phyloP scores from a whole-genome alignment of 2,113 vertebrate species.

The Siphamia tubifer region DNA sequence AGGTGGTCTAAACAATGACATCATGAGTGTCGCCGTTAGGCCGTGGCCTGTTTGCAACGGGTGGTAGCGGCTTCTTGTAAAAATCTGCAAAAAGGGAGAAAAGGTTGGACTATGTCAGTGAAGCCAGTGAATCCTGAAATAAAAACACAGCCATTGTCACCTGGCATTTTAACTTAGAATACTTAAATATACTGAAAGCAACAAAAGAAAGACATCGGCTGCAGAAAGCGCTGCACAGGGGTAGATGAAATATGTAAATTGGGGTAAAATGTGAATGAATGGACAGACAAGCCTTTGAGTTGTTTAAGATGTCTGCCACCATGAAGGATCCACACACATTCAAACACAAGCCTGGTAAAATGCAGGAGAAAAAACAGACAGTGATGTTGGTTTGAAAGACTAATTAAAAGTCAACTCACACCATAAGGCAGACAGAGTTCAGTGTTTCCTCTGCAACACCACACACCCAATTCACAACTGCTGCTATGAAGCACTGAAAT shows the following conservation, averaged over 20 bases:
- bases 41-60: conserved; percentile 74
- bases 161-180: neutral
- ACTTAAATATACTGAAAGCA: neutral
- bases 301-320: conserved; percentile 28
- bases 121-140: neutral
- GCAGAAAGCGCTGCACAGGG: neutral
- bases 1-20: conserved; percentile 69
- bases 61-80: conserved; percentile 83
- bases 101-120: conserved; percentile 31
- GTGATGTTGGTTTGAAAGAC: neutral
- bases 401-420: conserved; percentile 33
- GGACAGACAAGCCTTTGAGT: conserved; percentile 20
- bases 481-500: neutral
- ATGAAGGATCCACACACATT: conserved; percentile 32
- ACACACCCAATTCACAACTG: neutral
- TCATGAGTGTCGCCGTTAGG: conserved; percentile 80
- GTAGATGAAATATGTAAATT: neutral
- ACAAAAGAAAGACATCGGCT: neutral
- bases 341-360: conserved; percentile 36
- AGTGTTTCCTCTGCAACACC: conserved; percentile 41
- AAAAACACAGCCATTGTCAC: neutral
- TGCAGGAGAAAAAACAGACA: neutral
- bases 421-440: conserved; percentile 15
- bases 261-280: neutral
- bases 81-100: conserved; percentile 77